phyloP scores from a whole-genome alignment of 2,888 invertebrate species.

The Thalpophila matura region DNA sequence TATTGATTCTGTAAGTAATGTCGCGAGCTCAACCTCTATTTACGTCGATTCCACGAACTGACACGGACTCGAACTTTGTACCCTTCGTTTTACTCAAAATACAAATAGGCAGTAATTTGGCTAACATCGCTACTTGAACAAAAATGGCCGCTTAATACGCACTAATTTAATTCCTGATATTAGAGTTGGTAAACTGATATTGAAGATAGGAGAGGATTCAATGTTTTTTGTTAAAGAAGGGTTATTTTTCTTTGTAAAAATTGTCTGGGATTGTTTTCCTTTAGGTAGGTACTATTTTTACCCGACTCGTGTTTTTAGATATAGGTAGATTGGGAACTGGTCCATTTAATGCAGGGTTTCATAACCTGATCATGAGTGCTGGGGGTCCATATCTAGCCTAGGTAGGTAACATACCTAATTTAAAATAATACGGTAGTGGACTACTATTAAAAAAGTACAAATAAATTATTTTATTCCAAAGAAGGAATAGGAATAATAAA shows the following conservation, averaged over 20 bases:
- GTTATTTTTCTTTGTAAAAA: not conserved
- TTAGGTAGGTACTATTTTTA: too few relatives aligned
- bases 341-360: too few relatives aligned
- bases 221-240: not conserved
- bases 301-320: too few relatives aligned
- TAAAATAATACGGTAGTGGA: too few relatives aligned
- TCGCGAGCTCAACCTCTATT: slow-evolving; percentile 61
- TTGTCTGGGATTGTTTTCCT: not conserved
- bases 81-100: not conserved
- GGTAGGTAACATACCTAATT: too few relatives aligned
- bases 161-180: slow-evolving; percentile 8
- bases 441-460: too few relatives aligned
- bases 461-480: too few relatives aligned
- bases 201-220: not conserved
- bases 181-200: not conserved
- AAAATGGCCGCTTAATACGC: slow-evolving; percentile 13
- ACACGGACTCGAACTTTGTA: slow-evolving; percentile 30
- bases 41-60: slow-evolving; percentile 60
- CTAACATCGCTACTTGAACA: slow-evolving; percentile 38
- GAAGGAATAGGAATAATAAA: too few relatives aligned
- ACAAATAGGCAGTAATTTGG: slow-evolving; percentile 35
- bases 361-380: too few relatives aligned
- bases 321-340: too few relatives aligned
- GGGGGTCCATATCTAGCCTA: too few relatives aligned
- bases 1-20: slow-evolving; percentile 71